phyloP scores from a whole-genome alignment of 2,888 invertebrate species.

The Petrolisthes manimaculis region DNA sequence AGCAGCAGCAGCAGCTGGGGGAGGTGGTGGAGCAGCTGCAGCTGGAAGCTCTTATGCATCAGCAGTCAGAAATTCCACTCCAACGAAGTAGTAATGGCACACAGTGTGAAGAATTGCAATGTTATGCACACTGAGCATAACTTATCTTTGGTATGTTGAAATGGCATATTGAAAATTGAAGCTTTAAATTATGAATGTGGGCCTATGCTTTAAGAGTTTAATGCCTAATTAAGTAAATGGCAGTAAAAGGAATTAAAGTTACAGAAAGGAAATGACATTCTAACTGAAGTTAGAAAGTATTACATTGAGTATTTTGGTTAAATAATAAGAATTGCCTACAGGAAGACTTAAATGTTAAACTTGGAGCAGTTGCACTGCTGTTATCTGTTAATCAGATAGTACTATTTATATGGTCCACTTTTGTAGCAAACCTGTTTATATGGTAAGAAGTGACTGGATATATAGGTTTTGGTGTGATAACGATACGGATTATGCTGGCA shows the following conservation, averaged over 20 bases:
- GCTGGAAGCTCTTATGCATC: slow-evolving; percentile 38
- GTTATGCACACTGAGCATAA: neutral
- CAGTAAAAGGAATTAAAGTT: slow-evolving; percentile 9
- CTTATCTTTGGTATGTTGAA: neutral
- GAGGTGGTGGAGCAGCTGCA: slow-evolving; percentile 35
- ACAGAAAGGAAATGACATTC: slow-evolving; percentile 31
- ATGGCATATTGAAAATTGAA: slow-evolving; percentile 34
- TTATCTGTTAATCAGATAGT: slow-evolving; percentile 52
- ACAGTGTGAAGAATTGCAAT: neutral
- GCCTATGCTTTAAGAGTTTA: slow-evolving; percentile 21
- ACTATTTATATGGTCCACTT: slow-evolving; percentile 22
- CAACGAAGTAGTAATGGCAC: slow-evolving; percentile 35
- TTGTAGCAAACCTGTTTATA: slow-evolving; percentile 42
- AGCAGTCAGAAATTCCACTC: slow-evolving; percentile 57
- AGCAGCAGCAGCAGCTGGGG: neutral
- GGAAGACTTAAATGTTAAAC: slow-evolving; percentile 11
- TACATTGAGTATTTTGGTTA: slow-evolving; percentile 49
- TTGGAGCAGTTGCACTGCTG: slow-evolving; percentile 20
- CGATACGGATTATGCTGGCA: slow-evolving; percentile 38
- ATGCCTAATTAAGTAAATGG: slow-evolving; percentile 22
- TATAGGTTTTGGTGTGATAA: slow-evolving; percentile 36
- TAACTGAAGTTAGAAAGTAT: slow-evolving; percentile 50
- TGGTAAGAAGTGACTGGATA: slow-evolving; percentile 53
- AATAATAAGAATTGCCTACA: slow-evolving; percentile 8
- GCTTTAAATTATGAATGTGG: slow-evolving; percentile 47